phyloP scores from a whole-genome alignment of 2,888 invertebrate species.

The Amphimallon solstitiale region DNA sequence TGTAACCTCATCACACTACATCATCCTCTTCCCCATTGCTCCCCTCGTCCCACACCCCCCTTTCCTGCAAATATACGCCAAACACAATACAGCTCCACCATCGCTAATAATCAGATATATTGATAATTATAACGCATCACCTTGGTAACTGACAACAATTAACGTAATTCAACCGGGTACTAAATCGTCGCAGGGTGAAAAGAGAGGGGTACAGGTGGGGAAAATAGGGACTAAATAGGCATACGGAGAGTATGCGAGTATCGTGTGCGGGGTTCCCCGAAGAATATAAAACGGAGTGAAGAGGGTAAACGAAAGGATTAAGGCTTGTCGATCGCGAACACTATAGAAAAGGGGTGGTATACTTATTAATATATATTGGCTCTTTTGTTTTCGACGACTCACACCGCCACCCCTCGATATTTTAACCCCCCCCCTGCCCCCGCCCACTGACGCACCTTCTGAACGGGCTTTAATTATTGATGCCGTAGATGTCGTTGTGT shows the following conservation, averaged over 20 bases:
- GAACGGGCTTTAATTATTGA: conserved; percentile 37
- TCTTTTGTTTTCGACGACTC: conserved; percentile 47
- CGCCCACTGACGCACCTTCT: background rate
- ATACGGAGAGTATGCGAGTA: background rate
- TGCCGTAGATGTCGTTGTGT: conserved; percentile 35
- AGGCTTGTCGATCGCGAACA: conserved; percentile 52
- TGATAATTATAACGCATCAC: conserved; percentile 61
- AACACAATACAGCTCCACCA: conserved; percentile 45
- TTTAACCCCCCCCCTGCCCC: background rate
- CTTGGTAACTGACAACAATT: conserved; percentile 63
- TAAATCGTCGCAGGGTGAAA: conserved; percentile 16
- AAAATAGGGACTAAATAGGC: background rate
- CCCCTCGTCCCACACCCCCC: no score
- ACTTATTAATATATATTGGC: conserved; percentile 58
- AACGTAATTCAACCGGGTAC: conserved; percentile 59
- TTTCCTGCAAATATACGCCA: no score
- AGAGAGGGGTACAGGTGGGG: background rate
- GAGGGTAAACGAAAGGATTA: conserved; percentile 47
- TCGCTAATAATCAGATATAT: conserved; percentile 64
- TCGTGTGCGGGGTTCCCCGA: background rate
- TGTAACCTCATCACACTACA: no score
- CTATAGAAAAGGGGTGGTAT: conserved; percentile 48
- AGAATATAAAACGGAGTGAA: background rate
- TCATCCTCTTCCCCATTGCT: background rate
- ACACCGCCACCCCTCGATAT: conserved; percentile 2